phyloP scores from a whole-genome alignment of 2,113 vertebrate genomes.

The Chaetorhynchus papuensis region DNA sequence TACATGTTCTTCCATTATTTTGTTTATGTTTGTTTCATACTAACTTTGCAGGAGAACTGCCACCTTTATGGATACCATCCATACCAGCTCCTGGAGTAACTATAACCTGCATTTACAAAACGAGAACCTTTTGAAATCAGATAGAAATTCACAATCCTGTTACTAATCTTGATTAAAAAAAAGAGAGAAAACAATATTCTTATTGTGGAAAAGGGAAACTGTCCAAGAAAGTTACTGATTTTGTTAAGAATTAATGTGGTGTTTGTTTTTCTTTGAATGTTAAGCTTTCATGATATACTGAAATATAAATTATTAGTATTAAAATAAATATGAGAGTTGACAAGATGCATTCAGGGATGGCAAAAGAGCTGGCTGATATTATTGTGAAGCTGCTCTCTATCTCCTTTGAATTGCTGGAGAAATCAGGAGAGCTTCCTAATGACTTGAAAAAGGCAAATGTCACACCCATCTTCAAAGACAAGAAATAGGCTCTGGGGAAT shows the following conservation, averaged over 20 bases:
- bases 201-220: neutral
- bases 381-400: neutral
- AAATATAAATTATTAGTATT: neutral
- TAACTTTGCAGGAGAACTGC: neutral
- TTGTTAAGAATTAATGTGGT: neutral
- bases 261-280: neutral
- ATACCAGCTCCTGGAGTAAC: neutral
- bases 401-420: neutral
- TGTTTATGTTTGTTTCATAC: too few species aligned
- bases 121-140: neutral
- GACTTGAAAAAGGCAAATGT: neutral
- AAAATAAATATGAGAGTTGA: neutral
- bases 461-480: neutral
- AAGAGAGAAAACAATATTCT: fast-evolving
- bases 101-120: neutral
- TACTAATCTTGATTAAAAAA: neutral
- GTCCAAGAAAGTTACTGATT: neutral
- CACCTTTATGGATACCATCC: neutral
- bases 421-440: neutral
- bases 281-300: neutral
- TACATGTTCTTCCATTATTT: neutral
- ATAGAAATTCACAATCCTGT: neutral
- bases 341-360: neutral
- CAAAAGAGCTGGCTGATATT: neutral
- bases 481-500: neutral